Evolutionary conservation across 2,797 vertebrate genomes (phyloP).

Genomic region (Phalloptychus januarius): DNA sequence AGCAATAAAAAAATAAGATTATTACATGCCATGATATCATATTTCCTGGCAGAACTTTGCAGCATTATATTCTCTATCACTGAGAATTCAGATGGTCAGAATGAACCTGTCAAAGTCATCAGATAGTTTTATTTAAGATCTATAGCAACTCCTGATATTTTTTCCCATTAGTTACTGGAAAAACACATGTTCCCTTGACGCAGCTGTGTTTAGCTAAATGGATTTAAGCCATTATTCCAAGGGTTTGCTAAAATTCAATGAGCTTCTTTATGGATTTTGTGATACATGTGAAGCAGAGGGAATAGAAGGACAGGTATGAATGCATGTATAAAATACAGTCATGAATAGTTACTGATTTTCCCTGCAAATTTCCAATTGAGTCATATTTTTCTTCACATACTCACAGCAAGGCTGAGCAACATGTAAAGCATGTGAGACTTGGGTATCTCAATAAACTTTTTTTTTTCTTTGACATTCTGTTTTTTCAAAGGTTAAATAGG

Average conservation of each 20-base stretch:
- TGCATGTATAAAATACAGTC: background rate
- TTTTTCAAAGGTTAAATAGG: conserved; percentile 8
- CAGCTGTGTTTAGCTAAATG: conserved; percentile 20
- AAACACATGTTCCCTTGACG: conserved; percentile 31
- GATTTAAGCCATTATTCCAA: conserved; percentile 4
- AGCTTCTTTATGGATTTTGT: background rate
- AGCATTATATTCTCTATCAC: conserved; percentile 37
- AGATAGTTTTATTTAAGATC: conserved; percentile 57
- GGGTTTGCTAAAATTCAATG: conserved; percentile 15
- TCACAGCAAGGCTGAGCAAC: background rate
- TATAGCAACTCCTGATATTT: conserved; percentile 44
- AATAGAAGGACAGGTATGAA: background rate
- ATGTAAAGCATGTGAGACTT: background rate
- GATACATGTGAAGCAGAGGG: background rate
- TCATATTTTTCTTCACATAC: background rate
- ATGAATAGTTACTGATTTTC: background rate
- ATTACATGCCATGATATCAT: conserved; percentile 38
- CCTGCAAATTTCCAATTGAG: background rate
- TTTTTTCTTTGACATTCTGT: conserved; percentile 1
- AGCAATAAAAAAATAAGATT: conserved; percentile 25
- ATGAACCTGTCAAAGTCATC: conserved; percentile 55
- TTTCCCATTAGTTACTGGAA: conserved; percentile 40
- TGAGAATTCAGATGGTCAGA: conserved; percentile 53
- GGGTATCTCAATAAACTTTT: background rate
- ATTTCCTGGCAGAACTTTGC: conserved; percentile 26